Evolutionary conservation across 2,113 vertebrate species (phyloP).

Genomic region (Zosterops lateralis): DNA sequence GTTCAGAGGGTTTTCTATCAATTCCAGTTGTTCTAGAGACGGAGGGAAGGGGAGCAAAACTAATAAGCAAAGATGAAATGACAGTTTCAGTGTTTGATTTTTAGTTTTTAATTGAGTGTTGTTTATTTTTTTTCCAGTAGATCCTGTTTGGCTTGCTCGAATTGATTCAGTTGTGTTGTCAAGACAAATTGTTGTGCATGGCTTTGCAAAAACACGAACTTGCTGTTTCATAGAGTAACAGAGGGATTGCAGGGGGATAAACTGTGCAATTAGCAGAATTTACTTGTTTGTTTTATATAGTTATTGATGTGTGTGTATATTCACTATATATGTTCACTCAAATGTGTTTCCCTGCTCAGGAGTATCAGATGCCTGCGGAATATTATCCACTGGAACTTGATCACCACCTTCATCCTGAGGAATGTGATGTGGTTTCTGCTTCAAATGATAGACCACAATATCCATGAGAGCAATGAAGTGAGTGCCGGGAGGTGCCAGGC

Average conservation of each 20-base stretch:
- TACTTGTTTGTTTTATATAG: neutral
- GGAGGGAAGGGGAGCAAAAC: neutral
- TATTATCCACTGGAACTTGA: constrained; percentile 97
- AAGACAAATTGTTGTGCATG: neutral
- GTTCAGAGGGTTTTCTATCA: neutral
- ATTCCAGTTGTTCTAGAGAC: neutral
- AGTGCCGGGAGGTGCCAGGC: neutral
- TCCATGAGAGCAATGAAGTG: constrained; percentile 95
- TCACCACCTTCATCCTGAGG: constrained; percentile 95
- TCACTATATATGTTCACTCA: neutral
- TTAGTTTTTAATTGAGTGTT: too few relatives aligned
- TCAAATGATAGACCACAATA: constrained; percentile 93
- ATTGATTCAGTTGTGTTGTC: neutral
- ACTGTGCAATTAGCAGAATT: neutral
- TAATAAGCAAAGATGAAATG: neutral
- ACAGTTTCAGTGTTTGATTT: neutral
- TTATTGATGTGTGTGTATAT: neutral
- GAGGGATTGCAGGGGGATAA: neutral
- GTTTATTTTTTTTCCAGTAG: neutral
- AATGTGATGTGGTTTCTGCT: constrained; percentile 95
- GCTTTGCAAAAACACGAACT: neutral
- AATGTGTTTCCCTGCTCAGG: constrained; percentile 64
- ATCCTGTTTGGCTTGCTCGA: neutral
- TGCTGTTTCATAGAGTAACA: neutral
- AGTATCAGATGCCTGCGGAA: constrained; percentile 96